Evolutionary conservation across 2,113 vertebrate species (phyloP).

Genomic region (Agapornis roseicollis): DNA sequence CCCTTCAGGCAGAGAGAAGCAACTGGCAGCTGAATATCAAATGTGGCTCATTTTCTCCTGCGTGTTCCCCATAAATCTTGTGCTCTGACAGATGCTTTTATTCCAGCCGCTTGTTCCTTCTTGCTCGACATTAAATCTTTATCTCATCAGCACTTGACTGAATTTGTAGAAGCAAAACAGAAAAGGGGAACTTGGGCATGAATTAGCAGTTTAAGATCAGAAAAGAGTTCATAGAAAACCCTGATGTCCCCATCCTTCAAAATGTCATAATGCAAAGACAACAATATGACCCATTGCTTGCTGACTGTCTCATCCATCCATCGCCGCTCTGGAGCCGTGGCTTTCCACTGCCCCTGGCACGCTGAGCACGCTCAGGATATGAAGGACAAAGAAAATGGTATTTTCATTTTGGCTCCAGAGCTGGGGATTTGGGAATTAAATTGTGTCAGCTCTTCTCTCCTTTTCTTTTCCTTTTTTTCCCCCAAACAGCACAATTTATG

Average conservation of each 20-base stretch:
- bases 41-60: neutral
- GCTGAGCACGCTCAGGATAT: rapidly evolving
- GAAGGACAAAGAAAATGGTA: neutral
- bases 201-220: slow-evolving; percentile 49
- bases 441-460: neutral
- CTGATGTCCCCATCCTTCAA: slow-evolving; percentile 37
- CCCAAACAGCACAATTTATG: neutral
- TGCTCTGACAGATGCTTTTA: neutral
- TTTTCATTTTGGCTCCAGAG: neutral
- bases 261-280: neutral
- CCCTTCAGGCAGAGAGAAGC: neutral
- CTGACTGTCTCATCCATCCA: neutral
- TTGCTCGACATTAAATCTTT: slow-evolving; percentile 46
- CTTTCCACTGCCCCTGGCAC: rapidly evolving
- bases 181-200: slow-evolving; percentile 38
- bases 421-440: neutral
- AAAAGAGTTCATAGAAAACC: slow-evolving; percentile 17
- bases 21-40: neutral
- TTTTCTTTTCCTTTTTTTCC: neutral
- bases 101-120: neutral
- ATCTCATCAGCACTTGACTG: slow-evolving; percentile 43
- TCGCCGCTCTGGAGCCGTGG: neutral
- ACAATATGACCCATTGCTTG: neutral
- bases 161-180: slow-evolving; percentile 45
- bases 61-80: neutral